phyloP scores from a whole-genome alignment of 1,140 invertebrate genomes.

The Trichomalopsis sarcophagae region DNA sequence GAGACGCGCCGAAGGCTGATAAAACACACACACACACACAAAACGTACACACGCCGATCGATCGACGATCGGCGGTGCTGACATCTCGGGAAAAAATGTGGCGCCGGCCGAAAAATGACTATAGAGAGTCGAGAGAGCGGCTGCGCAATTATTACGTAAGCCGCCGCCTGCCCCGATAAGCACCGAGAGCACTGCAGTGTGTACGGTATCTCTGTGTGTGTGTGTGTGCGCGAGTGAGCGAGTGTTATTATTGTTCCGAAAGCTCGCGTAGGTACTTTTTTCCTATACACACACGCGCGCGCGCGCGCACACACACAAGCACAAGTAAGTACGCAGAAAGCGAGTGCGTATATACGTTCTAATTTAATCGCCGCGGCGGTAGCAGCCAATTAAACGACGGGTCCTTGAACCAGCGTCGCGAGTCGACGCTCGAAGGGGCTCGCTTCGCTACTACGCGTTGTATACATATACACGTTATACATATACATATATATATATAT shows the following conservation, averaged over 20 bases:
- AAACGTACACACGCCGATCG: neutral
- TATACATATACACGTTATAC: neutral
- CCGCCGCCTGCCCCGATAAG: constrained; percentile 3
- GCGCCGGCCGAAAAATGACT: constrained; percentile 8
- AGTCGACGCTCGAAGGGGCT: constrained; percentile 9
- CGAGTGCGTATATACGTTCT: neutral
- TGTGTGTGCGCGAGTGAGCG: neutral
- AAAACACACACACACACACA: too few relatives aligned
- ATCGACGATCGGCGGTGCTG: constrained; percentile 9
- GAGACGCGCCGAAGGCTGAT: neutral
- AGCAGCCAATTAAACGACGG: constrained; percentile 33
- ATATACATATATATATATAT: too few relatives aligned
- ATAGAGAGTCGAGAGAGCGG: neutral
- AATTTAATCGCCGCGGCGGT: constrained; percentile 34
- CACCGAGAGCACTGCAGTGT: neutral
- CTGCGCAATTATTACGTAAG: constrained; percentile 41
- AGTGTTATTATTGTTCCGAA: neutral
- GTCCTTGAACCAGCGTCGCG: constrained; percentile 57
- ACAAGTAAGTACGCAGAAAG: neutral
- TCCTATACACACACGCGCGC: too few relatives aligned
- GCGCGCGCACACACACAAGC: neutral
- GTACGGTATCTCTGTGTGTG: too few relatives aligned
- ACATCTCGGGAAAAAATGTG: neutral
- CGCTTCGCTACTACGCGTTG: neutral
- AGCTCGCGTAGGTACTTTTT: neutral